Base-by-base conservation (phyloP, 2,888 invertebrate species). In the Barypeithes pellucidus region DNA sequence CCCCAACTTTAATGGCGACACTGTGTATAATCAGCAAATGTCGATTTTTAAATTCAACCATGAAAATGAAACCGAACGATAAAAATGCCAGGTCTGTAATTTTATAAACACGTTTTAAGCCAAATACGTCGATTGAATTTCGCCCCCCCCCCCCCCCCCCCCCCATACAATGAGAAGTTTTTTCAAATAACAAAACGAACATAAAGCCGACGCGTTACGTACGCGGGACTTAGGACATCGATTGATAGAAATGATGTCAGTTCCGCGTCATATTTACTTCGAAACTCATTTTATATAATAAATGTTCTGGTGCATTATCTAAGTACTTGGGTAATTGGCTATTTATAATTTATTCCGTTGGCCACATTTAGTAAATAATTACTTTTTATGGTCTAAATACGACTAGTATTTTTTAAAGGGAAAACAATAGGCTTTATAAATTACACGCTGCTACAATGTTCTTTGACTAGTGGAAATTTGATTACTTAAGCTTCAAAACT, bases 161-260 rank as follows among this genome's bases (percentile, higher is more conserved):
- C 5, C 29, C 29, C 29, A 7, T 5, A 29, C 3, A 1, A 29
- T 7, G 2, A 29, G 1, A 29, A 29, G n/a, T 5, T 39, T 39
- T 39, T 39, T 39, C 39, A 39, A 12, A n/a, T 39, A n/a, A 12
- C n/a, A 3, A 39, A 39, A 39, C 12, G 4, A n/a, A 12, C n/a
- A 39, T 39, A 39, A 39, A n/a, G 8, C 33, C 5, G n/a, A n/a
- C n/a, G 36, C 11, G 36, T 36, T 36, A 5, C 3, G 5, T 24
- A 24, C 3, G 24, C 5, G 24, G 24, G 29, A 29, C 29, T 29
- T 4, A 1, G 8, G 39, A 39, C 8, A 39, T 36, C 12, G 39
- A 39, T 39, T 39, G 39, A 39, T 39, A 1, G 39, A 39, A 39
- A 47, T 20, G 83, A 97, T 91, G 61, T 41, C 24, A 22, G 24